Evolutionary conservation across 2,888 invertebrate species (phyloP), one percentile per base, ranked within the genome.

Genomic region (Epicampocera succincta): DNA sequence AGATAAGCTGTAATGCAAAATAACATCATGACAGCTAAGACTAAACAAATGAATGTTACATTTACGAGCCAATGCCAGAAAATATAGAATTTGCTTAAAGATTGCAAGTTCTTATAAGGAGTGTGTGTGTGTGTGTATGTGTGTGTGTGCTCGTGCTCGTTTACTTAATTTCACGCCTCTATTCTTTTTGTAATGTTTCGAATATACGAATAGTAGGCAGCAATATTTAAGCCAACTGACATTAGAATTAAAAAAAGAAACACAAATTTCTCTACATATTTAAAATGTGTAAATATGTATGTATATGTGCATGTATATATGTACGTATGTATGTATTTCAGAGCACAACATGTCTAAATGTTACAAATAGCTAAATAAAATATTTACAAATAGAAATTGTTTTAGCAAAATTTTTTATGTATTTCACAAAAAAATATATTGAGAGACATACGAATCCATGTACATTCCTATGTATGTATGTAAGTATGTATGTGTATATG

Each of bases 291-390:
- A n/a, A n/a, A n/a, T n/a, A n/a, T n/a, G n/a, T n/a, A n/a, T n/a
- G n/a, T n/a, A n/a, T n/a, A n/a, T n/a, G n/a, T n/a, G n/a, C n/a
- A n/a, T n/a, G n/a, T n/a, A n/a, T n/a, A n/a, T n/a, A n/a, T n/a
- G n/a, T n/a, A n/a, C n/a, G n/a, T n/a, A n/a, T n/a, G n/a, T n/a
- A n/a, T n/a, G n/a, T n/a, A 76, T 72, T 69, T 68, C 66, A 54
- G 65, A 60, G 44, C 40, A 58, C 48, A 73, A 68, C 68, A 77
- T 73, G 58, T 82, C 81, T 77, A 77, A 76, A 80, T 80, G 50
- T 73, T 76, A 40, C n/a, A 68, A 60, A 75, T 60, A 21, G 42
- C 46, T 60, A 69, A 73, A 73, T 77, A 69, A 65, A 81, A 82
- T 73, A 74, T 68, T 52, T 69, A 58, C 52, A 74, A 56, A 76